These are phyloP conservation scores for Gallinago stenura DNA, from an alignment of 2,797 vertebrate genomes.

Conservation along the genomic window DNA sequence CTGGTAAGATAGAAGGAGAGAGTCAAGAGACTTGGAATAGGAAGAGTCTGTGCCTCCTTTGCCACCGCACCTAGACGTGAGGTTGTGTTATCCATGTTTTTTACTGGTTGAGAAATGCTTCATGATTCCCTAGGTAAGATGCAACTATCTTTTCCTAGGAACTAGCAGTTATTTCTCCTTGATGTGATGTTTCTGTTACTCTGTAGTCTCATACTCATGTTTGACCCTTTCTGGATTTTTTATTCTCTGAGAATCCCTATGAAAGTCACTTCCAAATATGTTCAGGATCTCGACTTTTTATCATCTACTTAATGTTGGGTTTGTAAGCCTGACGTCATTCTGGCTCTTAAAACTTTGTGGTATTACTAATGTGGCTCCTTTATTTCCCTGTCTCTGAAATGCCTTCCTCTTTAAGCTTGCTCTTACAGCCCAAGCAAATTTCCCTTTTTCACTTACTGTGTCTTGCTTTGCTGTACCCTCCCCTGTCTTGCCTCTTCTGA, in stretches of 20 bases:
- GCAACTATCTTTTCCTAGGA: not conserved
- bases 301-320: not conserved
- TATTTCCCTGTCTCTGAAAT: not conserved
- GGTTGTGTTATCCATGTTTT: not conserved
- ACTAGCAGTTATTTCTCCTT: not conserved
- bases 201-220: not conserved
- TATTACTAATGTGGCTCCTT: not conserved
- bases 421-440: not conserved
- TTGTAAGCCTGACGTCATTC: not conserved
- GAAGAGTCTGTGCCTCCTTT: not conserved
- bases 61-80: no score
- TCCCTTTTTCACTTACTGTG: not conserved
- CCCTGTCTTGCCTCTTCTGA: not conserved
- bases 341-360: not conserved
- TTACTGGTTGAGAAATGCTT: not conserved
- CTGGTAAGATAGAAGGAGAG: not conserved
- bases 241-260: not conserved
- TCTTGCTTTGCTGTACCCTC: not conserved
- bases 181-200: not conserved
- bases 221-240: not conserved
- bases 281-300: not conserved
- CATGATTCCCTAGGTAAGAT: not conserved
- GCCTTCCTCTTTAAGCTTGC: not conserved
- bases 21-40: not conserved
- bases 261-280: not conserved